Evolutionary conservation across 2,113 vertebrate species (phyloP).

Genomic region (Pollachius pollachius): DNA sequence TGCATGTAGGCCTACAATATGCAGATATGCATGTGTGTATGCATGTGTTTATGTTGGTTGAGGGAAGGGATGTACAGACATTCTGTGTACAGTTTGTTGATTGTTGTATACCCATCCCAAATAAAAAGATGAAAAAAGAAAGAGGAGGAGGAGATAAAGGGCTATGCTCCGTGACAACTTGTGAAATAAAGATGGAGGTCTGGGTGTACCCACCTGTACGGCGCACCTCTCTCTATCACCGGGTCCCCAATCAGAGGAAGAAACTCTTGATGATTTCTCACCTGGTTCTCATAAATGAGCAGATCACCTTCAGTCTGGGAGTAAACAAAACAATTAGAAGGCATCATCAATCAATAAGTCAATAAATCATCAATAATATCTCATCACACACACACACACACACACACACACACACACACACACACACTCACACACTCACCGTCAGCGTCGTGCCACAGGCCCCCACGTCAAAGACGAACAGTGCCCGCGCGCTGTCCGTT

Average conservation of each 20-base stretch:
- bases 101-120: too few species aligned
- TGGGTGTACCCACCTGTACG: slow-evolving; percentile 55
- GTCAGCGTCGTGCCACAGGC: slow-evolving; percentile 61
- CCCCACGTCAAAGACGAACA: slow-evolving; percentile 62
- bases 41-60: too few species aligned
- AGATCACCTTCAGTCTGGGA: slow-evolving; percentile 53
- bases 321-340: background rate
- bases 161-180: too few species aligned
- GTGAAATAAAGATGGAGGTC: too few species aligned
- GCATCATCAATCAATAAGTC: background rate
- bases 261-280: slow-evolving; percentile 49
- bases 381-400: background rate
- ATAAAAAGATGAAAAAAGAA: too few species aligned
- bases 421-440: slow-evolving; percentile 37
- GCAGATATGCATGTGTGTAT: too few species aligned
- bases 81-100: too few species aligned
- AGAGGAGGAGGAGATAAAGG: too few species aligned
- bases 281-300: slow-evolving; percentile 72
- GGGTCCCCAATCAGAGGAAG: slow-evolving; percentile 40
- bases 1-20: too few species aligned
- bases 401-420: background rate
- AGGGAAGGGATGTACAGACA: too few species aligned
- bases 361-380: too few species aligned
- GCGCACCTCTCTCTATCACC: slow-evolving; percentile 62
- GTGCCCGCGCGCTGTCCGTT: slow-evolving; percentile 53